These are phyloP conservation scores for Lepisosteus osseus DNA, from an alignment of 2,113 vertebrate genomes.

Conservation along the genomic window DNA sequence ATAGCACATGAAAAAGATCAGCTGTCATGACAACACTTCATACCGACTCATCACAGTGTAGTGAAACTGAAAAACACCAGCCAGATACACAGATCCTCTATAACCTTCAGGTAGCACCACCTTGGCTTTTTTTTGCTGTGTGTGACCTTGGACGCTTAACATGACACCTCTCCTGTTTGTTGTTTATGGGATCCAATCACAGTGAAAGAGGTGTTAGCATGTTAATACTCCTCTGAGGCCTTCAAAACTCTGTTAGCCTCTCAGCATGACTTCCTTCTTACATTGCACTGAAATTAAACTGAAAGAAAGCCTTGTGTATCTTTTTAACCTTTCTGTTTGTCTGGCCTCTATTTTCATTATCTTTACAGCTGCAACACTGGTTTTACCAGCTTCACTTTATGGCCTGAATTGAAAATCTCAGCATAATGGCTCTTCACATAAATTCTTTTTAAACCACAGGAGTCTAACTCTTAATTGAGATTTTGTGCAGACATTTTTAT, in stretches of 20 bases:
- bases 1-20: no score
- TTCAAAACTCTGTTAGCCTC: constrained; percentile 13
- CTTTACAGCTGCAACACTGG: constrained; percentile 29
- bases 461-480: no score
- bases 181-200: constrained; percentile 17
- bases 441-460: no score
- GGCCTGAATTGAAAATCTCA: no score
- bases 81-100: no score
- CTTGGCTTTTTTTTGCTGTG: not conserved
- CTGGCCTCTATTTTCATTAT: constrained; percentile 30
- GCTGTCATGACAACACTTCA: no score
- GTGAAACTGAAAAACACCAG: no score
- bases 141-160: constrained; percentile 26
- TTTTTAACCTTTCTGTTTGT: constrained; percentile 19
- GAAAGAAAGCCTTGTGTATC: not conserved
- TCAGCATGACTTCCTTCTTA: not conserved
- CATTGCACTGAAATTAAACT: not conserved
- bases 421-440: no score
- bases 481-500: no score
- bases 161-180: not conserved
- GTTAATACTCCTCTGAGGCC: not conserved
- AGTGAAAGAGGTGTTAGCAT: constrained; percentile 1
- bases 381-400: constrained; percentile 26
- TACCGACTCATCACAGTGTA: no score
- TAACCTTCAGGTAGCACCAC: no score